Base-by-base conservation (phyloP, 2,888 invertebrate genomes). In the Resseliella maxima region DNA sequence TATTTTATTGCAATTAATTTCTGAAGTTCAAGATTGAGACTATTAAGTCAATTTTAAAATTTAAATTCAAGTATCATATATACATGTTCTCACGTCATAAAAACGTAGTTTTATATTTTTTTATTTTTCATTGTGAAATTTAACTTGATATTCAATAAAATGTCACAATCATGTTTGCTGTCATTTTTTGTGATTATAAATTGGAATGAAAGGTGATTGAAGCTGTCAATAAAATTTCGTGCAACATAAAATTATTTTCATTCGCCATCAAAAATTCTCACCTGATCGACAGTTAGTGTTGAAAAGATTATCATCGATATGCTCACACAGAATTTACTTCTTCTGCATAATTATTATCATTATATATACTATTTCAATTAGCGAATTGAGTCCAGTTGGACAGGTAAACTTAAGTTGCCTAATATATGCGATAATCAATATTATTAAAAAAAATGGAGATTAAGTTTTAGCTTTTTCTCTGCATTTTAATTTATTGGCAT, bases 381-480 rank as follows among this genome's bases (percentile, higher is more conserved):
- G n/a, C 38, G 38, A 38, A 83, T 64, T 83, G 36, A 38, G 21
- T 36, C n/a, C 38, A 36, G n/a, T 36, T 38, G 83, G 38, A 83
- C 83, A 83, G 83, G 83, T 38, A 24, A 38, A 36, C n/a, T 38
- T 21, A 36, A 36, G 36, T 83, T 38, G 83, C 36, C 83, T 83
- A 83, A 83, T 83, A 83, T 38, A 83, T 83, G n/a, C 83, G 83
- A 24, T 83, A 83, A 83, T 83, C 83, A 83, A 38, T 83, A 83
- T 83, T 83, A 83, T 83, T 83, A 83, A 21, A 83, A 83, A 38
- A 38, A 72, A 72, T 31, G 38, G 24, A 83, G 83, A 83, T 83
- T 83, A 83, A 83, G 72, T 72, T 72, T 72, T 72, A 72, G 72
- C 31, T 72, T 72, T 31, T 8, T 38, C 72, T 72, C 72, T 21